These are phyloP conservation scores for Sylvietta virens DNA, from an alignment of 2,113 vertebrate genomes.

Conservation along the genomic window DNA sequence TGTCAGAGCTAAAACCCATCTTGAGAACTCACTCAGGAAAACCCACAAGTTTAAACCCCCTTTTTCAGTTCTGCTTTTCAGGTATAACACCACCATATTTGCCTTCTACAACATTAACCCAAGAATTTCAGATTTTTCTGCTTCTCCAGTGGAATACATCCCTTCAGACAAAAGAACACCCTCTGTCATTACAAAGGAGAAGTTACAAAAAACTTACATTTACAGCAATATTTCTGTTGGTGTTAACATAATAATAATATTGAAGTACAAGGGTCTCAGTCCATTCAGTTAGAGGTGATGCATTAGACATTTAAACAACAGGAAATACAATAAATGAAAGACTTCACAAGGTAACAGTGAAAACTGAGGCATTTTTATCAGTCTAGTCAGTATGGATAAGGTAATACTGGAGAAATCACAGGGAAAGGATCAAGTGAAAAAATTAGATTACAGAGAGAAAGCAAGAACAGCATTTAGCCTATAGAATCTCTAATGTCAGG, in stretches of 20 bases:
- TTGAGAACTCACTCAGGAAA: not conserved
- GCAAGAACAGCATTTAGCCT: not conserved
- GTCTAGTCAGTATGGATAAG: not conserved
- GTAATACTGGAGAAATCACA: not conserved
- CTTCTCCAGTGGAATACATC: not conserved
- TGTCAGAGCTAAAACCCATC: not conserved
- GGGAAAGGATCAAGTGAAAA: not conserved
- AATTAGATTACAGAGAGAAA: not conserved
- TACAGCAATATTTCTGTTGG: not conserved
- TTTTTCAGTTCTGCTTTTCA: not conserved
- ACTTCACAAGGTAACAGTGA: not conserved
- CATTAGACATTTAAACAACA: not conserved
- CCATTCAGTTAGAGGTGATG: not conserved
- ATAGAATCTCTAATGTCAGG: fast-evolving
- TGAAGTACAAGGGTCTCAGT: not conserved
- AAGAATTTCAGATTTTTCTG: not conserved
- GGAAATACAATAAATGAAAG: not conserved
- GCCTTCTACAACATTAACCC: not conserved
- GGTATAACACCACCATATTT: not conserved
- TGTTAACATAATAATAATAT: not conserved
- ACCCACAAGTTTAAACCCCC: not conserved
- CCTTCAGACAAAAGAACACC: not conserved
- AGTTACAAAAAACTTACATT: not conserved
- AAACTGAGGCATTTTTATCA: not conserved
- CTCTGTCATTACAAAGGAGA: not conserved